Base-by-base conservation (phyloP, 2,797 vertebrate genomes). In the Catamblyrhynchus diadema region DNA sequence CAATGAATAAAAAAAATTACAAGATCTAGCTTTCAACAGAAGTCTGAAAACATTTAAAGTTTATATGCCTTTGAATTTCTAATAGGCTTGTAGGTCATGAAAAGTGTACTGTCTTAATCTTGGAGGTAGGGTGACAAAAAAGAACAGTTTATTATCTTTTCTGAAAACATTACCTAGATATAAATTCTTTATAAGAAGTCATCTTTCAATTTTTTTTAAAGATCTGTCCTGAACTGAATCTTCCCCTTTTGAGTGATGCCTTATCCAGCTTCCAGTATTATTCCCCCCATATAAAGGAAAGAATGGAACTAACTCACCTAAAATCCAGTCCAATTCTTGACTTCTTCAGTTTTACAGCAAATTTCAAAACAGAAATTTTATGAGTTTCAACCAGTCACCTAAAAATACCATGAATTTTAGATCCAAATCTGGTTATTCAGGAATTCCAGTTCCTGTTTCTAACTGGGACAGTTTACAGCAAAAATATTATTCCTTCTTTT, bases 91-190 rank as follows among this genome's bases (percentile, higher is more conserved):
- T 82, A 92, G 64, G 67, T 93, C 61, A 67, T 91, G 61, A 78
- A 92, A 92, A 95, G 69, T 83, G 50, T 89, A 83, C 81, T 96
- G 81, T 92, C 79, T 94, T 94, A 79, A 72, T 80, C 50, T 69
- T 83, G 81, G 12, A 82, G 19, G 19, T 50, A 85, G 56, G 30
- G 61, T 60, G 85, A 86, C 80, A 92, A 81, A 62, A 92, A 86
- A 74, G 48, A 88, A 11, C 44, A 53, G 79, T 90, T 95, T 92
- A 81, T 87, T 91, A 74, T 91, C 84, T 67, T 93, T 45, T 60
- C 84, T 66, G 60, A 91, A 95, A 93, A 89, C 20, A 70, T 91
- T 94, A 82, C 64, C 33, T 80, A 74, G 64, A 53, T 91, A 48
- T 81, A 80, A 92, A 89, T 89, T 92, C 53, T 77, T 91, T 74